phyloP scores from a whole-genome alignment of 2,797 vertebrate species.

The Fundulus diaphanus region DNA sequence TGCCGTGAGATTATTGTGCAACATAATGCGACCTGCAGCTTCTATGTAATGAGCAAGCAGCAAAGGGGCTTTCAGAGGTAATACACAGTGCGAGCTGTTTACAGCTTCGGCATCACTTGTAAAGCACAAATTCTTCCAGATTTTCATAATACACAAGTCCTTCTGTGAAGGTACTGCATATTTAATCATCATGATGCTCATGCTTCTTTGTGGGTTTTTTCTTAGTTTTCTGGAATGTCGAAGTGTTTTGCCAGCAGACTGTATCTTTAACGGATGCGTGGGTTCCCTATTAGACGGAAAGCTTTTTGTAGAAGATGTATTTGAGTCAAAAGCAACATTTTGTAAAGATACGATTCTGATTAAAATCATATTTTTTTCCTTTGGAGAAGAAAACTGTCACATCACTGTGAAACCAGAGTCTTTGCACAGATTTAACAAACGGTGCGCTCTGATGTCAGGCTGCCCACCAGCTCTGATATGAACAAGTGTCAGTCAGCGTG shows the following conservation, averaged over 20 bases:
- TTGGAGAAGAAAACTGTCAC: not conserved
- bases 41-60: not conserved
- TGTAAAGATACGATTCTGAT: not conserved
- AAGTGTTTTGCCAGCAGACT: not conserved
- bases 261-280: not conserved
- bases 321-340: not conserved
- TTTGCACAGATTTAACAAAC: slow-evolving; percentile 1
- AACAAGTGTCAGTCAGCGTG: slow-evolving; percentile 7
- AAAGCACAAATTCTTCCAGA: not conserved
- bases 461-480: slow-evolving; percentile 30
- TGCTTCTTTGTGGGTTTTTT: not conserved
- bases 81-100: not conserved
- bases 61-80: not conserved
- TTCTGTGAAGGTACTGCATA: not conserved
- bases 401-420: not conserved
- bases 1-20: not conserved
- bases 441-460: slow-evolving; percentile 6
- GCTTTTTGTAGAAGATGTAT: not conserved
- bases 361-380: not conserved
- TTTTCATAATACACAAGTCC: not conserved
- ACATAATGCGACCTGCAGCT: not conserved
- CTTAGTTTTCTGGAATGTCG: not conserved
- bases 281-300: not conserved
- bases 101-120: not conserved
- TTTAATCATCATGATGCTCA: not conserved